Conservation (phyloP, 2,888 invertebrate species). For the Drosophila niveifrons region DNA sequence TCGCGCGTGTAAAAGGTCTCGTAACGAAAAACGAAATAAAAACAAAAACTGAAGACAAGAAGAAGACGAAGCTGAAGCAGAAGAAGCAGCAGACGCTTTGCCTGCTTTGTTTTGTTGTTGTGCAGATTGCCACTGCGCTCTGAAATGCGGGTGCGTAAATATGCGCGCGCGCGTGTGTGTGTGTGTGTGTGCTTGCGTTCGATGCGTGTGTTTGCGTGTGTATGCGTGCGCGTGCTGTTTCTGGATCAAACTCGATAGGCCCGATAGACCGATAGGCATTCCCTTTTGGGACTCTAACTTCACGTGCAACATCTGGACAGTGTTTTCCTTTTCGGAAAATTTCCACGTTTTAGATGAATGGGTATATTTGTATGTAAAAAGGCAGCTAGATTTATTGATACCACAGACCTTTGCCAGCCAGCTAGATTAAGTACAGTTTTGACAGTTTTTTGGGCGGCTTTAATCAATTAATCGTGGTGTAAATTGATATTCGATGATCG, state of each 20-base stretch:
- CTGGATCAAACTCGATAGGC: slow-evolving; percentile 11
- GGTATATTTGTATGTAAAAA: too few relatives aligned
- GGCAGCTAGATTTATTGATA: too few relatives aligned
- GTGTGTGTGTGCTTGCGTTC: too few relatives aligned
- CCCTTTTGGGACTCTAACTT: background rate
- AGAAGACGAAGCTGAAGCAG: slow-evolving; percentile 50
- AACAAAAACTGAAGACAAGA: slow-evolving; percentile 75
- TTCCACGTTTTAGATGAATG: too few relatives aligned
- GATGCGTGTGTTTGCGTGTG: slow-evolving; percentile 32
- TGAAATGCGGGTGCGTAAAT: too few relatives aligned
- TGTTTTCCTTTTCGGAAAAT: background rate
- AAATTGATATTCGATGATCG: too few relatives aligned
- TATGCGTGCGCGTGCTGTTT: slow-evolving; percentile 10
- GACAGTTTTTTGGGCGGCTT: too few relatives aligned
- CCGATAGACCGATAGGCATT: slow-evolving; percentile 28
- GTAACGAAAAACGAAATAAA: slow-evolving; percentile 76
- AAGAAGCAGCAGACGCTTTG: slow-evolving; percentile 16
- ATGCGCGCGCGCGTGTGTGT: too few relatives aligned
- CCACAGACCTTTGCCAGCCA: too few relatives aligned
- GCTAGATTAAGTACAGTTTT: too few relatives aligned
- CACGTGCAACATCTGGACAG: slow-evolving; percentile 9
- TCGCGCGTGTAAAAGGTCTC: slow-evolving; percentile 73
- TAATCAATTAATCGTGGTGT: too few relatives aligned
- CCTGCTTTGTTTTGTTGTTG: slow-evolving; percentile 14
- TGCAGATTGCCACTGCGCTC: too few relatives aligned